Evolutionary conservation across 2,113 vertebrate species (phyloP).

Genomic region (Sphyrna mokarran): DNA sequence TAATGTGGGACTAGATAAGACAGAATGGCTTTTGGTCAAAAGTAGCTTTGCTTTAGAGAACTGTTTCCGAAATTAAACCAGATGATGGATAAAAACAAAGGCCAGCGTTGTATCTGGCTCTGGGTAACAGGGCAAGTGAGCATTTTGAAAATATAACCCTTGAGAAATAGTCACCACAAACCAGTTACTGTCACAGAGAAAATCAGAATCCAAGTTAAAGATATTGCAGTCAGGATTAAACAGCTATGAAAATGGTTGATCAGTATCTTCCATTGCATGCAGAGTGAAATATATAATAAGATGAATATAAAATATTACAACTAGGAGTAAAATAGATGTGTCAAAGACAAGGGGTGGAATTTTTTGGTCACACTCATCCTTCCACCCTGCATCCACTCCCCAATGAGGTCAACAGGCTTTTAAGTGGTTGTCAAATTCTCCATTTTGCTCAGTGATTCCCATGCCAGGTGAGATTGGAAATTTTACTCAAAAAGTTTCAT

Average conservation of each 20-base stretch:
- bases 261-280: background rate
- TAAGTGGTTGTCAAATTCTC: too few relatives aligned
- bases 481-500: background rate
- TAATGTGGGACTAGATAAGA: background rate
- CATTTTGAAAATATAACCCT: background rate
- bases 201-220: background rate
- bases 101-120: background rate
- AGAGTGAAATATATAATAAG: background rate
- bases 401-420: too few relatives aligned
- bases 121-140: background rate
- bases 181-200: too few relatives aligned
- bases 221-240: background rate
- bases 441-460: too few relatives aligned
- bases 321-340: background rate
- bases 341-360: background rate
- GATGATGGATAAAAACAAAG: background rate
- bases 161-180: background rate
- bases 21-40: background rate
- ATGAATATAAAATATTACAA: background rate
- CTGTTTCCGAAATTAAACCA: background rate
- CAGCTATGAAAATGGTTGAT: background rate
- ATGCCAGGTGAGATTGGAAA: too few relatives aligned
- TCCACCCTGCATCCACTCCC: too few relatives aligned
- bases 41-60: background rate
- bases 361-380: too few relatives aligned